phyloP scores from a whole-genome alignment of 2,888 invertebrate species.

The Drosophila fungiperda region DNA sequence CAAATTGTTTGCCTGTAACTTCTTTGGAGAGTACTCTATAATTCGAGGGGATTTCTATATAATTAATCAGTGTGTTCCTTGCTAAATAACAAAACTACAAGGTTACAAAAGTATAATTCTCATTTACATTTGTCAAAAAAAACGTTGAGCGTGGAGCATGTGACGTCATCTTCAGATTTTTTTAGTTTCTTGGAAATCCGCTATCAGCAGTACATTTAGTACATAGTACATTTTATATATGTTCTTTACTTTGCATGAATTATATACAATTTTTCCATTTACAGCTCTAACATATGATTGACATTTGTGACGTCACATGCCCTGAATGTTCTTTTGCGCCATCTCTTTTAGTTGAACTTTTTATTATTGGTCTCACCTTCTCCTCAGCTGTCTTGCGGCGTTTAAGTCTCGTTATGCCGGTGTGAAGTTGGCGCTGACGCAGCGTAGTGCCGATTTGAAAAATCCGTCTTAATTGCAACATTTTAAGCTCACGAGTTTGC shows the following conservation, averaged over 20 bases:
- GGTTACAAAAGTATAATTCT: not conserved
- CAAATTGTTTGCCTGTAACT: constrained; percentile 62
- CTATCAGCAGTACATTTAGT: too few species aligned
- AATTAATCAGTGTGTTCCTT: constrained; percentile 64
- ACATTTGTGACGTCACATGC: constrained; percentile 25
- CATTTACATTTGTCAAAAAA: not conserved
- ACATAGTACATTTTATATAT: not conserved
- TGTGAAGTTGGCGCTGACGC: constrained; percentile 49
- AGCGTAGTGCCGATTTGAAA: constrained; percentile 29
- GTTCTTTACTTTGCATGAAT: not conserved
- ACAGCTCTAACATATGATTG: not conserved
- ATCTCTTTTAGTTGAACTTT: constrained; percentile 16
- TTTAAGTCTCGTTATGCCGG: constrained; percentile 85
- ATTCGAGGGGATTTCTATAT: constrained; percentile 86
- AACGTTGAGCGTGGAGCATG: not conserved
- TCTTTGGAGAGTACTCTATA: constrained; percentile 87
- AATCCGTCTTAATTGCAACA: constrained; percentile 45
- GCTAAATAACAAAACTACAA: not conserved
- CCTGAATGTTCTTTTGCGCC: not conserved
- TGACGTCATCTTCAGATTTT: not conserved
- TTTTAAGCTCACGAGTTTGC: constrained; percentile 10
- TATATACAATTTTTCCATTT: not conserved
- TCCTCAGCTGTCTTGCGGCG: constrained; percentile 88
- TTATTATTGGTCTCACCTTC: constrained; percentile 85
- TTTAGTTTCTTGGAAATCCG: not conserved